Evolutionary conservation across 2,888 invertebrate species (phyloP).

Genomic region (Ametastegia equiseti): DNA sequence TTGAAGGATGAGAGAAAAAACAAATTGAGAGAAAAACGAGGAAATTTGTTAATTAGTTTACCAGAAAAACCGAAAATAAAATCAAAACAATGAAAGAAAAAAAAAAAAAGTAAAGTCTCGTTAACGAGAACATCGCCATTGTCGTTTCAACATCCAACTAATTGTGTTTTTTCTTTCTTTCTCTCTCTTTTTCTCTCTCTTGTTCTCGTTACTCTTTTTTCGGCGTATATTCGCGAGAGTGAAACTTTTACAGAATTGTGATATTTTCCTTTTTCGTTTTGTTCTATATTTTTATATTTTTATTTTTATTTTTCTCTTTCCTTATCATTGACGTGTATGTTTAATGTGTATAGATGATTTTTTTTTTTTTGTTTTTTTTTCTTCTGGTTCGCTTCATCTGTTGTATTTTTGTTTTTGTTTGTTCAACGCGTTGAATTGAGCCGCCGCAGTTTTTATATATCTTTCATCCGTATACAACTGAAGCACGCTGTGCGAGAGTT

Average conservation of each 20-base stretch:
- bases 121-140: not conserved
- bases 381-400: not conserved
- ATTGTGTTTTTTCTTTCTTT: not conserved
- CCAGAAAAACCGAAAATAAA: too few species aligned
- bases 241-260: not conserved
- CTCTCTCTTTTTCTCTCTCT: not conserved
- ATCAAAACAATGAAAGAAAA: too few species aligned
- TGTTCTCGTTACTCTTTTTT: not conserved
- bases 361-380: not conserved
- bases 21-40: not conserved
- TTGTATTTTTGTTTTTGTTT: not conserved
- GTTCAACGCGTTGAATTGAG: not conserved
- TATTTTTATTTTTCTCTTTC: not conserved
- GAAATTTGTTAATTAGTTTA: too few species aligned
- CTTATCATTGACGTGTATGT: too few species aligned
- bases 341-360: too few species aligned
- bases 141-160: not conserved
- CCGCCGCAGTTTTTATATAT: constrained; percentile 9
- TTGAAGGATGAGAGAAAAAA: not conserved
- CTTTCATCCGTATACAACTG: not conserved
- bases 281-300: too few species aligned
- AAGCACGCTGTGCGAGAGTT: too few species aligned
- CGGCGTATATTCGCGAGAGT: not conserved
- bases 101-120: not conserved
- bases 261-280: not conserved